Conservation (phyloP, 2,113 vertebrate species). For the Uria lomvia region DNA sequence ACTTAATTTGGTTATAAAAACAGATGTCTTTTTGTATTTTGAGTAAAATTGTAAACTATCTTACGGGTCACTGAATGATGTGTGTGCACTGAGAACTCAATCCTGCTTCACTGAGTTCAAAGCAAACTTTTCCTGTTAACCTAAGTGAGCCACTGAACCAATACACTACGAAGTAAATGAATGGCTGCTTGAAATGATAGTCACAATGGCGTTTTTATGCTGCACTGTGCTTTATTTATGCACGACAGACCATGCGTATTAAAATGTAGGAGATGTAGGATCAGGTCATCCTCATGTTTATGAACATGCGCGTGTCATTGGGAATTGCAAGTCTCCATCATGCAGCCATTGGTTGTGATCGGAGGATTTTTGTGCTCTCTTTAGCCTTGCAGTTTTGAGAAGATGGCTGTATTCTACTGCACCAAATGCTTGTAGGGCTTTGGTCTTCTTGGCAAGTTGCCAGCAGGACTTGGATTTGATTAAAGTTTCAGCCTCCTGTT, state of each 20-base stretch:
- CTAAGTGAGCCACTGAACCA: neutral
- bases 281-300: neutral
- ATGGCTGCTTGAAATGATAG: neutral
- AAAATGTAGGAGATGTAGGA: neutral
- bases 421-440: neutral
- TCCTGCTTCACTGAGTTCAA: neutral
- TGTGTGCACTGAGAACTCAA: neutral
- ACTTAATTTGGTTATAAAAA: neutral
- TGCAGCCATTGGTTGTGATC: accelerated
- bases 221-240: neutral
- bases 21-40: neutral
- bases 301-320: accelerated
- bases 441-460: neutral
- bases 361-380: neutral
- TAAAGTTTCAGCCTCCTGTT: neutral
- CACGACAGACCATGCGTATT: neutral
- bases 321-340: neutral
- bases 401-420: neutral
- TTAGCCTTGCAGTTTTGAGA: accelerated
- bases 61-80: neutral
- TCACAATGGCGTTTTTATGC: neutral
- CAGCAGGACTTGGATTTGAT: neutral
- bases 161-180: neutral
- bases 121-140: neutral
- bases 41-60: neutral